Evolutionary conservation across 1,140 invertebrate genomes (phyloP).

Genomic region (Leptopilina clavipes): DNA sequence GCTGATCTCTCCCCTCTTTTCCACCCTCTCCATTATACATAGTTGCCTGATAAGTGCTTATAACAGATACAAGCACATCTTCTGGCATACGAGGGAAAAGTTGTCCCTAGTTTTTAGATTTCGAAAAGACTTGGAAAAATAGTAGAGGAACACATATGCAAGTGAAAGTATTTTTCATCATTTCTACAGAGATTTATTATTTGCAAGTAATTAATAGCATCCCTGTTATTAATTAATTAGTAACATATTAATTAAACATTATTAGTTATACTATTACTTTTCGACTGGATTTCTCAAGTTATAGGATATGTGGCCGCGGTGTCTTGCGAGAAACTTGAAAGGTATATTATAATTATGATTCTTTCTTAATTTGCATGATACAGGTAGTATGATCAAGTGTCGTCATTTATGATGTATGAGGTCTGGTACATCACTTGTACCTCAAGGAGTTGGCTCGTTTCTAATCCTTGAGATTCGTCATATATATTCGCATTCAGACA

Average conservation of each 20-base stretch:
- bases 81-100: background rate
- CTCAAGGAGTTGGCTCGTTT: background rate
- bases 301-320: background rate
- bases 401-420: background rate
- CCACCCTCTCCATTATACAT: conserved; percentile 37
- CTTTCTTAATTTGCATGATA: conserved; percentile 43
- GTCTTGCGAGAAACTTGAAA: background rate
- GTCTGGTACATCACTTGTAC: background rate
- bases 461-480: background rate
- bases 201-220: too few species aligned
- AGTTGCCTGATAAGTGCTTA: background rate
- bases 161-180: too few species aligned
- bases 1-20: conserved; percentile 57
- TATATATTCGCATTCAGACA: background rate
- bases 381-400: background rate
- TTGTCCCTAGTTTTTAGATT: too few species aligned
- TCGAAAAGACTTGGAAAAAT: too few species aligned
- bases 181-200: too few species aligned
- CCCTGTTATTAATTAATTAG: too few species aligned
- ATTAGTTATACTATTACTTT: too few species aligned
- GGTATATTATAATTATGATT: conserved; percentile 45
- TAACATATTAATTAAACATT: too few species aligned
- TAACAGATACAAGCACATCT: conserved; percentile 1
- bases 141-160: too few species aligned
- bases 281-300: too few species aligned